Evolutionary conservation across 2,113 vertebrate genomes (phyloP).

Genomic region (Emberiza fucata): DNA sequence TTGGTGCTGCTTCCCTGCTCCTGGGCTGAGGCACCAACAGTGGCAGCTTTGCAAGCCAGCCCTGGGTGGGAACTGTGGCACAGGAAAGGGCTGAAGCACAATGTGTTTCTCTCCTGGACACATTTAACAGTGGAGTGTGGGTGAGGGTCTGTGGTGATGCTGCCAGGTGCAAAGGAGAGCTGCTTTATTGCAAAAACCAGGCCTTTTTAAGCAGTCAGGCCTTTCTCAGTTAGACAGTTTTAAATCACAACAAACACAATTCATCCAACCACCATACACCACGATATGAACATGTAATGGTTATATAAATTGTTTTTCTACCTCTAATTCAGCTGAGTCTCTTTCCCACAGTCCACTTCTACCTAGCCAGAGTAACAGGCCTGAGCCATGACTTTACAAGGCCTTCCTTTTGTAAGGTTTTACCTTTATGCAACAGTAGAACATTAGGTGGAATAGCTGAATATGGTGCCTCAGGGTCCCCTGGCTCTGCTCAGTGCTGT

Average conservation of each 20-base stretch:
- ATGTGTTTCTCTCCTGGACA: background rate
- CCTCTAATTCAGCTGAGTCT: background rate
- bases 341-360: background rate
- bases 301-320: background rate
- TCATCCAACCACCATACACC: background rate
- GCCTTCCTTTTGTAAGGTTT: background rate
- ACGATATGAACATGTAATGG: fast-evolving
- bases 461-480: background rate
- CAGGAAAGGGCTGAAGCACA: background rate
- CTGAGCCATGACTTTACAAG: background rate
- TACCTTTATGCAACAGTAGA: background rate
- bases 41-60: background rate
- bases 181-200: background rate
- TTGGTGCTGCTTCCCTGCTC: background rate
- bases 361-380: background rate
- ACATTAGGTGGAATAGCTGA: background rate
- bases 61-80: background rate
- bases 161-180: background rate
- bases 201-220: background rate
- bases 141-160: fast-evolving
- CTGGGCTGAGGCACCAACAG: background rate
- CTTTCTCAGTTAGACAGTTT: background rate
- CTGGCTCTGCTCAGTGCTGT: background rate
- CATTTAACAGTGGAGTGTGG: background rate
- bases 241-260: background rate